phyloP scores from a whole-genome alignment of 1,140 invertebrate genomes.

The Alviniconcha marisindica region DNA sequence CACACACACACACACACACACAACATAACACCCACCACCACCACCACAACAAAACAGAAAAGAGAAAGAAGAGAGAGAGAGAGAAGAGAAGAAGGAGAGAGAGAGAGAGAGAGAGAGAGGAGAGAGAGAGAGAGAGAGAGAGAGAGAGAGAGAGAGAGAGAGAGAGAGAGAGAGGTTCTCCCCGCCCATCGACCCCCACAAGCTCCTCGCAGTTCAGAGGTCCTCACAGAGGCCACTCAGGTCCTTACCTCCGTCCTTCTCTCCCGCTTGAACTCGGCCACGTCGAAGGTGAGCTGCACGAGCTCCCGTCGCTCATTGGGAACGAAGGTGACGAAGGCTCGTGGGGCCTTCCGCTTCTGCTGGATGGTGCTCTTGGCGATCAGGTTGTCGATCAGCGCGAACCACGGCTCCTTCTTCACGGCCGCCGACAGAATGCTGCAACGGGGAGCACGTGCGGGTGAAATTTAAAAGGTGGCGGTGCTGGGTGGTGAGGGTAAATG shows the following conservation, averaged over 20 bases:
- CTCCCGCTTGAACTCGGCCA: conserved; percentile 57
- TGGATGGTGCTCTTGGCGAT: conserved; percentile 51
- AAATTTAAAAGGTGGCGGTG: too few relatives aligned
- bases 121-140: too few relatives aligned
- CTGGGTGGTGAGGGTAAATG: too few relatives aligned
- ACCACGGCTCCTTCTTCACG: conserved; percentile 57
- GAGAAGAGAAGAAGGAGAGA: too few relatives aligned
- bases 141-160: too few relatives aligned
- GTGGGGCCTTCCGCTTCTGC: conserved; percentile 49
- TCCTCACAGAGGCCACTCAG: too few relatives aligned
- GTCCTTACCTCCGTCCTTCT: conserved; percentile 54
- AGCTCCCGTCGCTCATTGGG: conserved; percentile 58
- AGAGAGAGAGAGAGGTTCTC: too few relatives aligned
- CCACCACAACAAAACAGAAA: background rate
- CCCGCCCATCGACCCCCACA: too few relatives aligned
- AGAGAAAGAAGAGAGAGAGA: too few relatives aligned
- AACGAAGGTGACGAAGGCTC: conserved; percentile 59
- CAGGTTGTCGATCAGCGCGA: conserved; percentile 58
- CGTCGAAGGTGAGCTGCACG: conserved; percentile 61
- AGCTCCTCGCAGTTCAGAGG: too few relatives aligned
- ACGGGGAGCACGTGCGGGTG: background rate
- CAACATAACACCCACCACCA: background rate
- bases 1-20: background rate
- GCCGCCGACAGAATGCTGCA: conserved; percentile 31
- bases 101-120: too few relatives aligned